Evolutionary conservation across 2,797 vertebrate genomes (phyloP).

Genomic region (Neosilurus hyrtlii): DNA sequence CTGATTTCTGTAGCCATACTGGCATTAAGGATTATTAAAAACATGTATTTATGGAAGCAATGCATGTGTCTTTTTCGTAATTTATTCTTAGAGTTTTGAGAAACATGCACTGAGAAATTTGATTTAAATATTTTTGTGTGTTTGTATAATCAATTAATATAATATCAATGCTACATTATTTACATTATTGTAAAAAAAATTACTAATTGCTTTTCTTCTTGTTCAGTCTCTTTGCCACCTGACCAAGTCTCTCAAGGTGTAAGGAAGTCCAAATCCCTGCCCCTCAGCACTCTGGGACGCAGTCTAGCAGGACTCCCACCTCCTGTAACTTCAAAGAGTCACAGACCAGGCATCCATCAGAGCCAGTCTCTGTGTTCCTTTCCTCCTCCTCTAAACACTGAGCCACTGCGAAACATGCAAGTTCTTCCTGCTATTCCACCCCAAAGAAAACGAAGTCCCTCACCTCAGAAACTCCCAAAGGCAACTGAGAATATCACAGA

Average conservation of each 20-base stretch:
- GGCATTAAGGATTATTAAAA: not conserved
- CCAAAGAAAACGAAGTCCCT: constrained; percentile 67
- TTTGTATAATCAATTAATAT: not conserved
- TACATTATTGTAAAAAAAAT: not conserved
- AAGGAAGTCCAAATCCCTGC: constrained; percentile 71
- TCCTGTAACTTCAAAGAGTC: constrained; percentile 54
- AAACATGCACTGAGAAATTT: not conserved
- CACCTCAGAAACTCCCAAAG: constrained; percentile 43
- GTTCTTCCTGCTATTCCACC: constrained; percentile 81
- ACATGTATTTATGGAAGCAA: not conserved
- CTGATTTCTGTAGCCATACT: not conserved
- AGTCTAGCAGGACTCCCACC: constrained; percentile 59
- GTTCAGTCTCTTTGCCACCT: constrained; percentile 63
- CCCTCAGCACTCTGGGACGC: constrained; percentile 61
- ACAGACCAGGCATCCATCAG: constrained; percentile 58
- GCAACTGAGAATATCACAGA: constrained; percentile 28
- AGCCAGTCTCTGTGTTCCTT: constrained; percentile 65
- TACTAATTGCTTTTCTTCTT: constrained; percentile 54
- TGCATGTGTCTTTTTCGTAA: not conserved
- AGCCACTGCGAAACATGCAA: constrained; percentile 69
- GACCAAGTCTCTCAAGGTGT: constrained; percentile 63
- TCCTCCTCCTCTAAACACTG: constrained; percentile 68
- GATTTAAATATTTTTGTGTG: no score
- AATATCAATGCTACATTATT: not conserved
- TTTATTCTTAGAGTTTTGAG: not conserved